These are phyloP conservation scores for Caenorhabditis elegans DNA, from an alignment of 1,140 invertebrate species.

Conservation along the genomic window WBcel235 BX284603.4:4450001-4450500, in stretches of 20 bases:
- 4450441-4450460: too few relatives aligned
- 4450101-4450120: background rate
- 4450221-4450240: background rate
- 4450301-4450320: background rate
- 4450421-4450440: too few relatives aligned
- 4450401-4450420: too few relatives aligned
- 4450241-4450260: too few relatives aligned
- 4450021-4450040: background rate
- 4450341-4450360: conserved; percentile 41
- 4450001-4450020: too few relatives aligned
- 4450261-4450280: too few relatives aligned
- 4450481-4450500: too few relatives aligned
- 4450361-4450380: conserved; percentile 59
- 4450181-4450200: background rate
- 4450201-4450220: background rate
- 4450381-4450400: conserved; percentile 56
- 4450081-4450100: background rate
- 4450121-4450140: background rate
- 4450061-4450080: background rate
- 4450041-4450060: background rate
- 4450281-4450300: too few relatives aligned
- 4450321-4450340: conserved; percentile 55
- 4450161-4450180: too few relatives aligned
- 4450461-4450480: too few relatives aligned
- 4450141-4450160: background rate